Evolutionary conservation across 2,797 vertebrate species (phyloP).

Genomic region (Sebastiscus tertius): DNA sequence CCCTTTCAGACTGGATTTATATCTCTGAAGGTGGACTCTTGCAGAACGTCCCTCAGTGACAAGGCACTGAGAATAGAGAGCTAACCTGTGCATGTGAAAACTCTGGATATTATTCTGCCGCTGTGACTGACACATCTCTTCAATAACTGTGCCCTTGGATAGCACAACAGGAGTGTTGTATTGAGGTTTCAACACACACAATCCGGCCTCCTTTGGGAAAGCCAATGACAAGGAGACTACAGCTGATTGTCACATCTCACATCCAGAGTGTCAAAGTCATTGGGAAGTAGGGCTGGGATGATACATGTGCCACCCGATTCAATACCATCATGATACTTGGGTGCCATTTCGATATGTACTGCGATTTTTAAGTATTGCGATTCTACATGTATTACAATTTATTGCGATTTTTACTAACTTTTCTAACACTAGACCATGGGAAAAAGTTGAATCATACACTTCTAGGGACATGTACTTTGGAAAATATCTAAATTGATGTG

Average conservation of each 20-base stretch:
- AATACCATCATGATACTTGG: too few relatives aligned
- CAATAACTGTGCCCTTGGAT: not conserved
- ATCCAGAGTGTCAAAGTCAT: not conserved
- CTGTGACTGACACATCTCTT: slow-evolving; percentile 12
- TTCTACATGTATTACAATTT: too few relatives aligned
- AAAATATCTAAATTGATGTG: too few relatives aligned
- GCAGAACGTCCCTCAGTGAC: not conserved
- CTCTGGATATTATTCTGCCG: not conserved
- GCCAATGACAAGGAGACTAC: not conserved
- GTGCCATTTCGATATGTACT: too few relatives aligned
- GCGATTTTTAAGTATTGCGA: too few relatives aligned
- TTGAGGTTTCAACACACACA: not conserved
- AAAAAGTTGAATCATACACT: too few relatives aligned
- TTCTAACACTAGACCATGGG: too few relatives aligned
- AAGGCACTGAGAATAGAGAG: slow-evolving; percentile 5
- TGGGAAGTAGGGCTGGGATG: too few relatives aligned
- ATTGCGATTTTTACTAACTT: too few relatives aligned
- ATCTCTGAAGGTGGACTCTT: not conserved
- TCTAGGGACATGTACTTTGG: too few relatives aligned
- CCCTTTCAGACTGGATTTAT: not conserved
- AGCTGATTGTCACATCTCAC: not conserved
- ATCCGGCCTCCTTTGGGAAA: not conserved
- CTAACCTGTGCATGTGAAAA: slow-evolving; percentile 6
- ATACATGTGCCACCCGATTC: too few relatives aligned
- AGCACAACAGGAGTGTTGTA: not conserved